Evolutionary conservation across 2,888 invertebrate species (phyloP).

Genomic region (Cenopis cana): DNA sequence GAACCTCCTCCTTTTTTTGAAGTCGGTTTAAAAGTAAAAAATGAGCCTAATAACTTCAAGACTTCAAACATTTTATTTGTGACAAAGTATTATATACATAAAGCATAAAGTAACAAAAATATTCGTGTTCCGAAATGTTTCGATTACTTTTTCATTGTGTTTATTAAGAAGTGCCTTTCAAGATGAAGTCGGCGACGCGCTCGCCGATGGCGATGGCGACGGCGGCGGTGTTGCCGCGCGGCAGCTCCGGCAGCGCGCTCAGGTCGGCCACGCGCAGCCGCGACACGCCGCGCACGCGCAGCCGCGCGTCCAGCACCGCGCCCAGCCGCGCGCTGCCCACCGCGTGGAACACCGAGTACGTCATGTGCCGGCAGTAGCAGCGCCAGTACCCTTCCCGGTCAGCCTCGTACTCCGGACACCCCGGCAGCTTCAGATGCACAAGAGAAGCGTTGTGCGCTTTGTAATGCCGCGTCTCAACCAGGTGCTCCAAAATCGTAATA

Average conservation of each 20-base stretch:
- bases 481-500: conserved; percentile 58
- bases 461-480: conserved; percentile 54
- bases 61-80: no score
- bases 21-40: no score
- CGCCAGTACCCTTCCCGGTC: conserved; percentile 57
- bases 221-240: conserved; percentile 66
- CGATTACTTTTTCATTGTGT: neutral
- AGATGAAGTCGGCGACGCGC: conserved; percentile 58
- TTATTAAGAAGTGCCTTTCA: conserved; percentile 45
- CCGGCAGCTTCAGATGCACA: conserved; percentile 53
- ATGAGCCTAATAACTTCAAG: no score
- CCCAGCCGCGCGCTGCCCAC: conserved; percentile 63
- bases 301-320: conserved; percentile 58
- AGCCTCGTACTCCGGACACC: conserved; percentile 53
- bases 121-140: neutral
- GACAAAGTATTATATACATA: no score
- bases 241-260: conserved; percentile 56
- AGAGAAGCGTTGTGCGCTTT: conserved; percentile 54
- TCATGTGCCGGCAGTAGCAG: conserved; percentile 69
- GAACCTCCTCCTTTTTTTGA: no score
- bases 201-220: conserved; percentile 65
- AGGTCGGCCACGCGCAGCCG: conserved; percentile 64
- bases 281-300: conserved; percentile 61
- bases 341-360: conserved; percentile 63
- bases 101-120: no score